These are phyloP conservation scores for Zaprionus camerounensis DNA, from an alignment of 1,140 invertebrate genomes.

Conservation along the genomic window DNA sequence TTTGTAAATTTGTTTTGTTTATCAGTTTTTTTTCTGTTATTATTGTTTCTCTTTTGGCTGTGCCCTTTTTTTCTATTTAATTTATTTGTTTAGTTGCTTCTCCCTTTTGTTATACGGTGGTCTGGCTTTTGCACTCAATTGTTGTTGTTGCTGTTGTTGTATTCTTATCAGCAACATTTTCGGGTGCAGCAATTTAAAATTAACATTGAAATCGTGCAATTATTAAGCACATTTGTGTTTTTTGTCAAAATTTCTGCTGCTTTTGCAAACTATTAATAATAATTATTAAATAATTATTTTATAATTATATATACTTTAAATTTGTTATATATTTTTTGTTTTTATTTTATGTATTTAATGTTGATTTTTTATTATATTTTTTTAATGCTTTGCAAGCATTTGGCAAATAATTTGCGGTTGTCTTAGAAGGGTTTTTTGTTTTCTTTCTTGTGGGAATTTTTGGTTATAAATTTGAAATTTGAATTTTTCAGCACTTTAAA, in stretches of 20 bases:
- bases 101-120: constrained; percentile 61
- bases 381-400: constrained; percentile 29
- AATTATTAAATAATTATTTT: constrained; percentile 14
- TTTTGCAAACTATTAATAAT: too few species aligned
- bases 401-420: constrained; percentile 16
- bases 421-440: constrained; percentile 13
- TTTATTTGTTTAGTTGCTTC: constrained; percentile 35
- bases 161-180: constrained; percentile 66
- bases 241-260: too few species aligned
- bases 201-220: constrained; percentile 21
- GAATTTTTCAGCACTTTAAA: constrained; percentile 14
- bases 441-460: constrained; percentile 22
- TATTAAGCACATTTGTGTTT: neutral
- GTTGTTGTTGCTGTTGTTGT: constrained; percentile 44
- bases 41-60: constrained; percentile 14
- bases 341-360: constrained; percentile 18
- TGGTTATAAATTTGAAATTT: constrained; percentile 18
- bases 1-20: constrained; percentile 4
- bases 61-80: constrained; percentile 4
- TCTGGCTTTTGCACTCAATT: constrained; percentile 67
- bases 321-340: constrained; percentile 6
- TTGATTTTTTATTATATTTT: neutral
- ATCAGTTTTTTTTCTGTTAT: constrained; percentile 11
- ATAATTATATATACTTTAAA: constrained; percentile 33
- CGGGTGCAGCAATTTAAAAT: constrained; percentile 36